Base-by-base conservation (phyloP, 2,888 invertebrate species). In the Marronus borbonicus region DNA sequence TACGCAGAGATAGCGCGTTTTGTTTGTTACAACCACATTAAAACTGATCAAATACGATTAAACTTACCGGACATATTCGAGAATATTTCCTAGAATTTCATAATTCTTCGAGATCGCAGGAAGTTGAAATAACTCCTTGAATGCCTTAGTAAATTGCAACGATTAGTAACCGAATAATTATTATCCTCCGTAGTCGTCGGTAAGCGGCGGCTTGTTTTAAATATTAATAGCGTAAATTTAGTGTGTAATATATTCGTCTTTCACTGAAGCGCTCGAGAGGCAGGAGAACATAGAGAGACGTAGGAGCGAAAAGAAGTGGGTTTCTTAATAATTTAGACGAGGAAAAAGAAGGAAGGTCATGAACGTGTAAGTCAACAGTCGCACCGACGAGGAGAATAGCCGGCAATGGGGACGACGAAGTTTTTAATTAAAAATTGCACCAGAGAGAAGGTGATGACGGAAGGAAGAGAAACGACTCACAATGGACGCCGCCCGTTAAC, bases 371-470 rank as follows among this genome's bases (percentile, higher is more conserved):
- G 50, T 24, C 28, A 24, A 68, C 49, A 50, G 50, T 68, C 50
- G 50, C 50, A 28, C 20, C 28, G 17, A 52, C 52, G 24, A 10
- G 50, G 28, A 49, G 65, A 66, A 44, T 39, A 36, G 17, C 14
- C 24, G 52, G 52, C 17, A 39, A 36, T 12, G n/a, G 65, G 20
- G 17, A 36, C 36, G 65, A n/a, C 24, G 28, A 68, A 68, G 50
- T 68, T 68, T 68, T 68, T 68, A 68, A 68, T 68, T 68, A 68
- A 68, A 68, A 68, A 68, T 68, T 68, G 68, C 68, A 20, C 68
- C 4, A 8, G 12, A 50, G 14, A 39, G 50, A 52, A 49, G 66
- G 52, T 52, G 52, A 52, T 68, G 68, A 49, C 20, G 28, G 24
- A 62, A 62, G 62, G 24, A 62, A 62, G 62, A 62, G 24, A 31